phyloP scores from a whole-genome alignment of 2,113 vertebrate genomes.

The Camelus bactrianus region DNA sequence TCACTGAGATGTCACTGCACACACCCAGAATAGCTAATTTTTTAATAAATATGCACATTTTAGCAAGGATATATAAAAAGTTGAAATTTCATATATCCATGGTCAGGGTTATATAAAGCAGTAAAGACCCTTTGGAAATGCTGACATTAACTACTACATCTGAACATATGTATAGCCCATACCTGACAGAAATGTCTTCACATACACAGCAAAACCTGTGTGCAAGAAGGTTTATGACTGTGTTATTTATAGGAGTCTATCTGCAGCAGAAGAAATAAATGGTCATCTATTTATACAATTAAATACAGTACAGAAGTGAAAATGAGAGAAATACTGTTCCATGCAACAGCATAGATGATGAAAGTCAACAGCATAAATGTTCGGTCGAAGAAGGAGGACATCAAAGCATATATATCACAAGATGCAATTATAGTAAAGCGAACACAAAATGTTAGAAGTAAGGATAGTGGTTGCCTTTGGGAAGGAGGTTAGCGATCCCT shows the following conservation, averaged over 20 bases:
- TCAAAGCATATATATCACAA: neutral
- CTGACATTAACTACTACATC: neutral
- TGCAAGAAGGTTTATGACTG: neutral
- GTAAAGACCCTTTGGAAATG: neutral
- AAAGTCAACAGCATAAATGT: neutral
- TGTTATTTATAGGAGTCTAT: neutral
- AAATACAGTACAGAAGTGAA: neutral
- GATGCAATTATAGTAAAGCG: neutral
- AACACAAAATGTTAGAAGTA: neutral
- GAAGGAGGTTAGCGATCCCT: neutral
- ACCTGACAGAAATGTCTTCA: neutral
- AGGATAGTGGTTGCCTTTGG: neutral
- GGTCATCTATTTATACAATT: neutral
- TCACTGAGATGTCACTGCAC: neutral
- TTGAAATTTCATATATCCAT: neutral
- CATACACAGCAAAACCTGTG: neutral
- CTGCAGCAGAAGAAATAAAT: neutral
- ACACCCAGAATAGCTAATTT: neutral
- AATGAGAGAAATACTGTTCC: neutral
- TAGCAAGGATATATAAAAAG: neutral
- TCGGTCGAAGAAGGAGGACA: neutral
- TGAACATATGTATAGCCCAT: neutral
- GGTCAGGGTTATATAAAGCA: too few species aligned
- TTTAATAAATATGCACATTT: neutral
- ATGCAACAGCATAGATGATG: neutral